Conservation (phyloP, 2,797 vertebrate genomes). For the Sebastes itinus region DNA sequence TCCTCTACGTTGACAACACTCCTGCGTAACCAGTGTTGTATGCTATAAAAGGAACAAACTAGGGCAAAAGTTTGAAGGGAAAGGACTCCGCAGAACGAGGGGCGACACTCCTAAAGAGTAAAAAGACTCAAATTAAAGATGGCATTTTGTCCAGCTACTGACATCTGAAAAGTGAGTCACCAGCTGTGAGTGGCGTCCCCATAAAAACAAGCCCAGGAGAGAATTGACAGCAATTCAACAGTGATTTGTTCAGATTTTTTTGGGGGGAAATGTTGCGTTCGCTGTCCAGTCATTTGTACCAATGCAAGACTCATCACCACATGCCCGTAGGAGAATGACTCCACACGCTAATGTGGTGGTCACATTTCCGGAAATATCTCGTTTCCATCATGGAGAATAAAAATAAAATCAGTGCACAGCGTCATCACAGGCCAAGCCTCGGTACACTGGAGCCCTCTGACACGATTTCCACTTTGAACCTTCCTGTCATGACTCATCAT, state of each 20-base stretch:
- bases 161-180: conserved; percentile 66
- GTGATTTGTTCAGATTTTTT: conserved; percentile 54
- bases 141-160: conserved; percentile 45
- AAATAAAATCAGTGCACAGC: conserved; percentile 42
- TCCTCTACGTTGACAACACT: not conserved
- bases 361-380: conserved; percentile 52
- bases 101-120: conserved; percentile 13
- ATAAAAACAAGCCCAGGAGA: conserved; percentile 39
- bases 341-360: conserved; percentile 28
- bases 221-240: conserved; percentile 55
- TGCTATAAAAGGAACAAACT: conserved; percentile 32
- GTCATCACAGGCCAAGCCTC: conserved; percentile 19
- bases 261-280: conserved; percentile 18
- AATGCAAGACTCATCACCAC: conserved; percentile 32
- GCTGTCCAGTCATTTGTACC: conserved; percentile 56
- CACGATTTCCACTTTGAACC: conserved; percentile 37
- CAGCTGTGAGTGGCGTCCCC: conserved; percentile 46
- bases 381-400: conserved; percentile 19
- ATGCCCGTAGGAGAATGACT: conserved; percentile 46
- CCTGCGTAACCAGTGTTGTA: conserved; percentile 20
- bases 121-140: conserved; percentile 43
- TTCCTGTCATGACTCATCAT: conserved; percentile 39
- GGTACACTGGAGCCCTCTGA: conserved; percentile 9
- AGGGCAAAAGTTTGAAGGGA: conserved; percentile 36
- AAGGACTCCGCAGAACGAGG: conserved; percentile 11